These are phyloP conservation scores for Lutraria rhynchaena DNA, from an alignment of 1,140 invertebrate genomes.

Conservation along the genomic window DNA sequence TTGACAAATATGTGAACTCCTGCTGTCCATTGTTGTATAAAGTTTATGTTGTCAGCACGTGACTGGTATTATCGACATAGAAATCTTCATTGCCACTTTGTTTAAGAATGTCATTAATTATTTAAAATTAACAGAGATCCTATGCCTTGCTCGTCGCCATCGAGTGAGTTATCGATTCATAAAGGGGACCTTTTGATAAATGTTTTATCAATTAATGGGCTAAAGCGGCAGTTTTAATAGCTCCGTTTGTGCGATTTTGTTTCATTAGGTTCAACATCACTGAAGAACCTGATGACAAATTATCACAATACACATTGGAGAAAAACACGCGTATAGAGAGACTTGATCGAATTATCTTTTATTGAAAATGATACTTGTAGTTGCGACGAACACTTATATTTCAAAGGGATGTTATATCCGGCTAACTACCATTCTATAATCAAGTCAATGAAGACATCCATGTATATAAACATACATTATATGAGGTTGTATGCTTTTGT, in stretches of 20 bases:
- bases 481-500: too few species aligned
- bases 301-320: slow-evolving; percentile 24
- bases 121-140: slow-evolving; percentile 46
- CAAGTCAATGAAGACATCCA: too few species aligned
- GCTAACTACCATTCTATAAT: too few species aligned
- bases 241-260: slow-evolving; percentile 38
- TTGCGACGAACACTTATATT: too few species aligned
- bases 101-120: slow-evolving; percentile 46
- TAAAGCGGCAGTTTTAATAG: slow-evolving; percentile 1
- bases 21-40: neutral
- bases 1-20: neutral
- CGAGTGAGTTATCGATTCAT: slow-evolving; percentile 27
- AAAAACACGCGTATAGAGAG: slow-evolving; percentile 21
- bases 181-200: slow-evolving; percentile 33
- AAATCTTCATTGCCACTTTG: slow-evolving; percentile 25
- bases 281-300: slow-evolving; percentile 33
- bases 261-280: slow-evolving; percentile 35
- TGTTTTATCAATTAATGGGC: slow-evolving; percentile 26
- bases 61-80: neutral
- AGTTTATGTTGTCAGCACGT: neutral
- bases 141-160: slow-evolving; percentile 7
- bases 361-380: too few species aligned
- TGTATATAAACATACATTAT: too few species aligned
- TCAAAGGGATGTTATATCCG: too few species aligned
- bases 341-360: too few species aligned